A percentile compares a stretch with the other conserved stretches of the same genome.
Conservation (phyloP, 2,797 vertebrate species). For the Myiotriccus ornatus region DNA sequence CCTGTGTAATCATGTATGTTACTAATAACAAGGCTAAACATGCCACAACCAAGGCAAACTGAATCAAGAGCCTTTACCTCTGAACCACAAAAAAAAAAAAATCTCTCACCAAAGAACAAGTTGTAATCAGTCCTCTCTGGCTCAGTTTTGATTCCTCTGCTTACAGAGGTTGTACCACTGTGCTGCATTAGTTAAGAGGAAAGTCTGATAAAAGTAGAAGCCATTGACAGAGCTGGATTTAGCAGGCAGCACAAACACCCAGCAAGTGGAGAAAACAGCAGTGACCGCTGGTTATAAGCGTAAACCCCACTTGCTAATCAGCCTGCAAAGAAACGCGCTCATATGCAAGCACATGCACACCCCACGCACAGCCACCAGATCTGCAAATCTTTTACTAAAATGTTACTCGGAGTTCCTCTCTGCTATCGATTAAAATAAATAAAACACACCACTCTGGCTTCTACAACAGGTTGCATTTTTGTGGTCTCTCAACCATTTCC, state of each 20-base stretch:
- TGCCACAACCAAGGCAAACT: slow-evolving; percentile 54
- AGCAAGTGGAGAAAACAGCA: slow-evolving; percentile 22
- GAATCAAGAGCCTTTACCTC: slow-evolving; percentile 29
- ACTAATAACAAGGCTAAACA: slow-evolving; percentile 58
- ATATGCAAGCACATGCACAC: slow-evolving; percentile 34
- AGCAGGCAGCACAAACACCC: not conserved
- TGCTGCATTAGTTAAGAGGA: not conserved
- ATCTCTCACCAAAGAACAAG: slow-evolving; percentile 12
- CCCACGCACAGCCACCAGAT: not conserved
- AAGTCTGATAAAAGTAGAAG: slow-evolving; percentile 42
- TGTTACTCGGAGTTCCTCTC: slow-evolving; percentile 23
- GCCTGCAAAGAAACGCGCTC: not conserved
- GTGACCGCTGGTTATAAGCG: not conserved
- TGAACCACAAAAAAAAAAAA: not conserved
- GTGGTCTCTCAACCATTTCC: slow-evolving; percentile 76
- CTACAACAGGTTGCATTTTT: slow-evolving; percentile 83
- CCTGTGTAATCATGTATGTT: slow-evolving; percentile 48
- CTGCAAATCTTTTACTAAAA: slow-evolving; percentile 30
- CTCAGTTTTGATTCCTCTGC: slow-evolving; percentile 11
- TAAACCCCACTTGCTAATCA: slow-evolving; percentile 24
- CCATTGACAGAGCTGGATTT: not conserved
- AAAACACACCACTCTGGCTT: slow-evolving; percentile 55
- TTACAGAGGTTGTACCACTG: not conserved
- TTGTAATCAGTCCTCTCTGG: slow-evolving; percentile 4
- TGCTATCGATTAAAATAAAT: slow-evolving; percentile 71